A percentile compares a stretch with the other conserved stretches of the same genome.
Evolutionary conservation across 2,888 invertebrate species (phyloP).

Genomic region (Heteromyza rotundicornis): DNA sequence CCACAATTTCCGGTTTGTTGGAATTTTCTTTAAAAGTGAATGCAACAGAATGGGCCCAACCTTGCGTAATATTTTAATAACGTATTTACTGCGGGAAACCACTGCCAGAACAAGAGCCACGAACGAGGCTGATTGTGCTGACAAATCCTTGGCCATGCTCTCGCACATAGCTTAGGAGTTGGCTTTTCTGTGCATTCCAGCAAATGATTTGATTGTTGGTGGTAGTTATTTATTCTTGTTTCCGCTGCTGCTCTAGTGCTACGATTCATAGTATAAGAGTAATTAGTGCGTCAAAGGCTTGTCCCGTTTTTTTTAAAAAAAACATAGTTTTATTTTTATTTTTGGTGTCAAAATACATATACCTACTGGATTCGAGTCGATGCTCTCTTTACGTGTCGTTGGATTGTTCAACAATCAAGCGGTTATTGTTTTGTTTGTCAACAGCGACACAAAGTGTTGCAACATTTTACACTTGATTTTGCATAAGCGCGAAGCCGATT

Average conservation of each 20-base stretch:
- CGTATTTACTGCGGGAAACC: neutral
- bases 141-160: neutral
- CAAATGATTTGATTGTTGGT: neutral
- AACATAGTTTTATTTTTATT: neutral
- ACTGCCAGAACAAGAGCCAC: neutral
- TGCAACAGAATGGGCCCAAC: conserved; percentile 32
- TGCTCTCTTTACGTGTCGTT: neutral
- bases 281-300: neutral
- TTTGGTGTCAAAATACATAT: no score
- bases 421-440: neutral
- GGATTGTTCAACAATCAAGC: neutral
- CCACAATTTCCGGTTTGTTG: neutral
- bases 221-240: no score
- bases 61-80: conserved; percentile 54
- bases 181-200: neutral
- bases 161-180: neutral
- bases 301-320: neutral
- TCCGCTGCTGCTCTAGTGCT: no score
- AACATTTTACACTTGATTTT: conserved; percentile 2
- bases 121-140: neutral
- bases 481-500: conserved; percentile 39
- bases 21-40: neutral
- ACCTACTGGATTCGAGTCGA: neutral
- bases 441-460: neutral
- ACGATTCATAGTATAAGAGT: neutral